phyloP scores from a whole-genome alignment of 2,113 vertebrate species.

The Aspiorhynchus laticeps region DNA sequence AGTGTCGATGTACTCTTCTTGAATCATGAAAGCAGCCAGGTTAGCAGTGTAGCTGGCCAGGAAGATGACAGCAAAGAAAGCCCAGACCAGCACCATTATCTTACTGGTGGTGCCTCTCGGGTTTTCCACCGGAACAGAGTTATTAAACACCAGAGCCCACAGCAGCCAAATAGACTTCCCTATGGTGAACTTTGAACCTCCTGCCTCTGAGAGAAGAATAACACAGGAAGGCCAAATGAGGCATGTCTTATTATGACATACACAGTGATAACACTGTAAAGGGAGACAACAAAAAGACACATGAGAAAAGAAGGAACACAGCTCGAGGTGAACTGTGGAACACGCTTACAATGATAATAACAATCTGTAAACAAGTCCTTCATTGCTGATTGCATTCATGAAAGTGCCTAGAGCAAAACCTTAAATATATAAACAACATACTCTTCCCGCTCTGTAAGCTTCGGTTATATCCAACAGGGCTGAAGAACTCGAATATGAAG shows the following conservation, averaged over 20 bases:
- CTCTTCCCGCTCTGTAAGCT: slow-evolving; percentile 87
- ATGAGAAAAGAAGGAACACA: slow-evolving; percentile 15
- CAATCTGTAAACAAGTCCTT: slow-evolving; percentile 42
- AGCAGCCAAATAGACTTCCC: slow-evolving; percentile 90
- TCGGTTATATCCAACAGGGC: slow-evolving; percentile 87
- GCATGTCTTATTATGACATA: slow-evolving; percentile 18
- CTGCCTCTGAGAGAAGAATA: slow-evolving; percentile 69
- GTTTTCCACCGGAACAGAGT: slow-evolving; percentile 94
- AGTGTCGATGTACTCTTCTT: slow-evolving; percentile 95
- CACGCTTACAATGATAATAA: slow-evolving; percentile 39
- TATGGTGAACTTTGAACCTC: slow-evolving; percentile 89
- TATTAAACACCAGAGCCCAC: slow-evolving; percentile 93
- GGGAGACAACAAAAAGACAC: slow-evolving; percentile 24
- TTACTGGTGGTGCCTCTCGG: slow-evolving; percentile 94
- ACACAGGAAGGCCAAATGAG: slow-evolving; percentile 28
- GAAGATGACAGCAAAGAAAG: slow-evolving; percentile 89
- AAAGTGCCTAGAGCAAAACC: slow-evolving; percentile 37
- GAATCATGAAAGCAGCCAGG: slow-evolving; percentile 89
- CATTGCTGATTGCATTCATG: slow-evolving; percentile 41
- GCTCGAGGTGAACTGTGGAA: slow-evolving; percentile 39
- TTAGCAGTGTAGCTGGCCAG: slow-evolving; percentile 88
- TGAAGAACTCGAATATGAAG: slow-evolving; percentile 93
- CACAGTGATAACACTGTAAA: slow-evolving; percentile 9
- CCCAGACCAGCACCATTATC: slow-evolving; percentile 93
- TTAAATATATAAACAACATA: slow-evolving; percentile 67